Evolutionary conservation across 2,888 invertebrate genomes (phyloP).

Genomic region (Drosophila pseudotakahashii): DNA sequence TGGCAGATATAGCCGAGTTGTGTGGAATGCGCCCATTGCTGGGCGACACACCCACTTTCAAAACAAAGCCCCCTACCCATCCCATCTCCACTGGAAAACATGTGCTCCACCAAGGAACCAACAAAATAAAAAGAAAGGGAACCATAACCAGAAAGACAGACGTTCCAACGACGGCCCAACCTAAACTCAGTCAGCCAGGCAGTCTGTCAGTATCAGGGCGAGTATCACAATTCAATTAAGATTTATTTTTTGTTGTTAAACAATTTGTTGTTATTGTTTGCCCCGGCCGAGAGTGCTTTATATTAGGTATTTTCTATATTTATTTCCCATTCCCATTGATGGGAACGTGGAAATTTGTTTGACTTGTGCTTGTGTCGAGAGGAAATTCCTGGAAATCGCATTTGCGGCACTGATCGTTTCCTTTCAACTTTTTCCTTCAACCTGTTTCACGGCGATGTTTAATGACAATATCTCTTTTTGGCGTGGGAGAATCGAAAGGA

Average conservation of each 20-base stretch:
- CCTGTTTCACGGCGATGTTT: slow-evolving; percentile 56
- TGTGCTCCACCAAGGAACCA: slow-evolving; percentile 35
- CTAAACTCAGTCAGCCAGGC: slow-evolving; percentile 36
- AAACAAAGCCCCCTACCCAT: slow-evolving; percentile 45
- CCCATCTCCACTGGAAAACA: slow-evolving; percentile 17
- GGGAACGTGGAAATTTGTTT: slow-evolving; percentile 57
- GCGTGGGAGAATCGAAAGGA: slow-evolving; percentile 40
- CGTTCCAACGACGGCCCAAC: slow-evolving; percentile 12
- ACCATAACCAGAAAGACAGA: slow-evolving; percentile 13
- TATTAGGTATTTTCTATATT: slow-evolving; percentile 56
- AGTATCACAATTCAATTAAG: slow-evolving; percentile 80
- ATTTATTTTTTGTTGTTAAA: slow-evolving; percentile 79
- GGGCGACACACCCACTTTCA: slow-evolving; percentile 66
- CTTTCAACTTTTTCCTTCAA: slow-evolving; percentile 57
- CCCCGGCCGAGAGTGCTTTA: slow-evolving; percentile 46
- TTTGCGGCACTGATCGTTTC: slow-evolving; percentile 73
- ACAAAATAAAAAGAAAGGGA: slow-evolving; percentile 8
- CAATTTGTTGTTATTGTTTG: slow-evolving; percentile 74
- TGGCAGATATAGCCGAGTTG: slow-evolving; percentile 39
- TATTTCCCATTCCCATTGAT: slow-evolving; percentile 50
- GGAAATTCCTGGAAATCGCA: slow-evolving; percentile 78
- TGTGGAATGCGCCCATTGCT: slow-evolving; percentile 62
- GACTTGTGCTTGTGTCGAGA: slow-evolving; percentile 66
- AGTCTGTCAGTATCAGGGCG: slow-evolving; percentile 52
- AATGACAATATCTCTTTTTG: slow-evolving; percentile 67